Evolutionary conservation across 1,140 invertebrate species (phyloP).

Genomic region (Drosophila arawakana): DNA sequence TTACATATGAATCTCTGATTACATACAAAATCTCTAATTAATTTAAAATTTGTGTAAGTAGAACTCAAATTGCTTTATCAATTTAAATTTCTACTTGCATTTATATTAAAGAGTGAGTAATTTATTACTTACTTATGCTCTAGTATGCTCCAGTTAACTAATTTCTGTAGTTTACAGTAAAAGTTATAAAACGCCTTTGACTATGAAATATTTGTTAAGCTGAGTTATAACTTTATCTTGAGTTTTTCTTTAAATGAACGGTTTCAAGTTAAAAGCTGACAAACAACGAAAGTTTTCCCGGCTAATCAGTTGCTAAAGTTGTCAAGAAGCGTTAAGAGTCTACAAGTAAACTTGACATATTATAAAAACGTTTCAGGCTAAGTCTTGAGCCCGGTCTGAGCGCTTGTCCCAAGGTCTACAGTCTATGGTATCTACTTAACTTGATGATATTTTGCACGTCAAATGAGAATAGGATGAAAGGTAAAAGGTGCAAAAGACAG

Average conservation of each 20-base stretch:
- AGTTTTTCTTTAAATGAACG: conserved; percentile 25
- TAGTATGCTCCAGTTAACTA: too few relatives aligned
- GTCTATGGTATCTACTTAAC: conserved; percentile 54
- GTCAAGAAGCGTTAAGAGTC: conserved; percentile 29
- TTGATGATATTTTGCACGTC: conserved; percentile 72
- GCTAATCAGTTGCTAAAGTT: conserved; percentile 56
- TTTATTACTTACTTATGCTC: too few relatives aligned
- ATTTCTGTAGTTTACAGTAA: background rate
- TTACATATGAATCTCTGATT: too few relatives aligned
- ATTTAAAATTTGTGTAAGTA: too few relatives aligned
- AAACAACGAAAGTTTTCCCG: conserved; percentile 22
- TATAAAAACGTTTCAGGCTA: conserved; percentile 56
- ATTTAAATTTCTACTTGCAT: too few relatives aligned
- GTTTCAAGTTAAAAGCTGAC: conserved; percentile 17
- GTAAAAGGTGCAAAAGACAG: too few relatives aligned
- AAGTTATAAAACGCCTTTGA: background rate
- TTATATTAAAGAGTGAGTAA: too few relatives aligned
- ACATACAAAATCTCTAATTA: too few relatives aligned
- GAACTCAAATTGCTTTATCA: too few relatives aligned
- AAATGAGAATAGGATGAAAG: conserved; percentile 7
- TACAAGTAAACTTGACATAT: conserved; percentile 55
- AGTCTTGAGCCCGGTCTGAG: conserved; percentile 18
- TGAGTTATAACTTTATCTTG: background rate
- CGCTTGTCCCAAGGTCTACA: conserved; percentile 31
- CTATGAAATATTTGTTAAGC: conserved; percentile 2